Base-by-base conservation (phyloP, 2,113 vertebrate species). In the Marmota monax region DNA sequence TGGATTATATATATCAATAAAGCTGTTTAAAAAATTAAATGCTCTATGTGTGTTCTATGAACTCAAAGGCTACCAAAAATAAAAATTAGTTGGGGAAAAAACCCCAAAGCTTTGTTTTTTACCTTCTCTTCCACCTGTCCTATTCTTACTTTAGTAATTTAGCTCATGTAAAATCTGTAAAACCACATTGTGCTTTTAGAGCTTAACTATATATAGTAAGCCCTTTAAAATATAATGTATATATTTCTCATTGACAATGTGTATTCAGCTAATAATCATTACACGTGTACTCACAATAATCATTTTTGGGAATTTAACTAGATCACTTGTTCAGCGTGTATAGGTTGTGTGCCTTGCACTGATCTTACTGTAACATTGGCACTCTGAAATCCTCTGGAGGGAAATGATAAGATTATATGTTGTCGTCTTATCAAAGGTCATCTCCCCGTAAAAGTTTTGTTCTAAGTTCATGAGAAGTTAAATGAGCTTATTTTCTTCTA, bases 391-490 rank as follows among this genome's bases (percentile, higher is more conserved):
- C 34, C 48, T 93, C 56, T 94, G 65, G 20, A 89, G 87, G 27
- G 69, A 45, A 84, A 79, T 85, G 7, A 8, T 53, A 58, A 80
- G 72, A 39, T 76, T 72, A 34, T 53, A 32, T 83, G 27, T 51
- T 90, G 73, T 82, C 48, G 92, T 80, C 34, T 86, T 92, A 13
- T 74, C 17, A 80, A 22, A 37, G 22, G 63, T 65, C 65, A 70
- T 29, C 27, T 13, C 29, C 42, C 20, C 34, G 45, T 12, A 63
- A 2, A 84, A 88, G 29, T 27, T 88, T 27, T 74, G 12, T 58
- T 27, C 39, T 87, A 74, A 87, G 20, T 94, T 85, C 58, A 69
- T 48, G 13, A 96, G 88, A 96, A 77, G n/a, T 69, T 95, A 56
- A 12, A 48, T 73, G 22, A 39, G n/a, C 53, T 78, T 78, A n/a